These are phyloP conservation scores for Agrochola lota DNA, from an alignment of 2,888 invertebrate genomes.

Conservation along the genomic window DNA sequence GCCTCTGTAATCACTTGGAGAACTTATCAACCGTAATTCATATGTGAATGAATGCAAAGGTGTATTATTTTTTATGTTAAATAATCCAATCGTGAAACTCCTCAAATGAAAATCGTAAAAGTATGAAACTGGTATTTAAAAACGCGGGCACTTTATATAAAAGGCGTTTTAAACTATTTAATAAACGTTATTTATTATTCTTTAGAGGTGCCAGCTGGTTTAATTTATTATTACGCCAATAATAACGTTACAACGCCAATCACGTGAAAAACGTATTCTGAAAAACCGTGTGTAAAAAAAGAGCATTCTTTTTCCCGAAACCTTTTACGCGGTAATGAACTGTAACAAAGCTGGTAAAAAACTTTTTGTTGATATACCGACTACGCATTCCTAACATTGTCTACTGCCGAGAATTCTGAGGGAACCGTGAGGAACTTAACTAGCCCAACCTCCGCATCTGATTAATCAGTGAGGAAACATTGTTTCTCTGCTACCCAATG, in stretches of 20 bases:
- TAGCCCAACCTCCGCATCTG: slow-evolving; percentile 46
- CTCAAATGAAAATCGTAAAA: slow-evolving; percentile 14
- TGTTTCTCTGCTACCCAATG: slow-evolving; percentile 32
- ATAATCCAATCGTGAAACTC: background rate
- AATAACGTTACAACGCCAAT: slow-evolving; percentile 28
- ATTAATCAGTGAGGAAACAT: slow-evolving; percentile 56
- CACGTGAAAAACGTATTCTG: slow-evolving; percentile 9
- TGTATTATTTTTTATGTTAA: slow-evolving; percentile 16
- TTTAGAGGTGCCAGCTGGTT: slow-evolving; percentile 16
- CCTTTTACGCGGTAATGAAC: slow-evolving; percentile 33
- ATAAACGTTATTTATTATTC: slow-evolving; percentile 13
- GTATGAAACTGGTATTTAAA: slow-evolving; percentile 8
- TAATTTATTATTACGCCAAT: slow-evolving; percentile 21
- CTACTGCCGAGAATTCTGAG: slow-evolving; percentile 22
- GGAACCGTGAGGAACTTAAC: slow-evolving; percentile 36
- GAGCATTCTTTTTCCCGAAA: background rate
- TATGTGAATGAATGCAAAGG: slow-evolving; percentile 20
- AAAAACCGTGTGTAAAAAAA: slow-evolving; percentile 3
- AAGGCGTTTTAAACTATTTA: slow-evolving; percentile 8
- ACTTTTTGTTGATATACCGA: slow-evolving; percentile 12
- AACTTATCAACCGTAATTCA: slow-evolving; percentile 34
- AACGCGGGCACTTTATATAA: background rate
- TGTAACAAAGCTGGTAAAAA: slow-evolving; percentile 30
- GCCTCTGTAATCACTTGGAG: slow-evolving; percentile 37
- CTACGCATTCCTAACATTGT: slow-evolving; percentile 26